These are phyloP conservation scores for Eleginops maclovinus DNA, from an alignment of 2,113 vertebrate genomes.

Conservation along the genomic window DNA sequence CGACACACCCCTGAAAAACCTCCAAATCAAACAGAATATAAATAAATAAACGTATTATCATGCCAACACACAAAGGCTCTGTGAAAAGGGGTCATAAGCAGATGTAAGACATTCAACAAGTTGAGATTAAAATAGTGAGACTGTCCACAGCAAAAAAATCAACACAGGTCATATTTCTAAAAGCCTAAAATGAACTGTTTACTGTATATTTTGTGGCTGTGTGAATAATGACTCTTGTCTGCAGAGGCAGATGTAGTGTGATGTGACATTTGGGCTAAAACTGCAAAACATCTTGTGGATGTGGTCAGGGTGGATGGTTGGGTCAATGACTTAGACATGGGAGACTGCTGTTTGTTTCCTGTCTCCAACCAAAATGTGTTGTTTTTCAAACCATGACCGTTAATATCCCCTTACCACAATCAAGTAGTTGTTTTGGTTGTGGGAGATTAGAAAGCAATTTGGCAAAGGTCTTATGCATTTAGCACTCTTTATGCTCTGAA, in stretches of 20 bases:
- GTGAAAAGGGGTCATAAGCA: not conserved
- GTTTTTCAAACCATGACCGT: not conserved
- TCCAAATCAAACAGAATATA: not conserved
- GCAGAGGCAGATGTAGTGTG: not conserved
- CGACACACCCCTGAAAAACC: not conserved
- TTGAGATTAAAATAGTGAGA: not conserved
- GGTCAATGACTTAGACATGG: not conserved
- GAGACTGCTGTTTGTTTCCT: not conserved
- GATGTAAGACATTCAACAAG: not conserved
- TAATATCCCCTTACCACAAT: no score
- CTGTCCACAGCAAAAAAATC: not conserved
- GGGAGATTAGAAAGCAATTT: no score
- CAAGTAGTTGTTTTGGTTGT: no score
- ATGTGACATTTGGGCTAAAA: conserved; percentile 1
- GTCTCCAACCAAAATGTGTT: not conserved
- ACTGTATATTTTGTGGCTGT: not conserved
- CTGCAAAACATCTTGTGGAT: not conserved
- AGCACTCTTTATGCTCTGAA: not conserved
- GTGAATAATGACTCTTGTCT: not conserved
- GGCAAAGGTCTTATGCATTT: not conserved
- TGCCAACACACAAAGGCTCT: not conserved
- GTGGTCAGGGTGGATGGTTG: not conserved
- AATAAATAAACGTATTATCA: no score
- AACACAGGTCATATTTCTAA: not conserved
- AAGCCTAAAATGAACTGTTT: not conserved